These are phyloP conservation scores for Penaeus vannamei DNA, from an alignment of 1,140 invertebrate species.

Conservation along the genomic window DNA sequence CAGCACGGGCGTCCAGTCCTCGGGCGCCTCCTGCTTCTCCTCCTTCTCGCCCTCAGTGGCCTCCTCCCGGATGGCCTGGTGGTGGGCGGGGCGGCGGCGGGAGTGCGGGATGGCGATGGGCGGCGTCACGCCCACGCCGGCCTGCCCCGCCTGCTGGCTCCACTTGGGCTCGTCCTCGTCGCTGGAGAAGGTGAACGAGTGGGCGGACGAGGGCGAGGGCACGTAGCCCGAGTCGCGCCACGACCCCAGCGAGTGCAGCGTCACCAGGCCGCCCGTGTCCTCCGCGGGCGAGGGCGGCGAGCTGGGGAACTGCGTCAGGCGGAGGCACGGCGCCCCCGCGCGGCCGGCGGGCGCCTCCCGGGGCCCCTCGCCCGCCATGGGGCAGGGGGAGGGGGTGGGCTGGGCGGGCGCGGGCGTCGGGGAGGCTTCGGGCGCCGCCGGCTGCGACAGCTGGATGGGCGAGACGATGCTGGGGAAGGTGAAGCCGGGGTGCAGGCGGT, in stretches of 20 bases:
- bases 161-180: conserved; percentile 36
- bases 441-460: no score
- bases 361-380: no score
- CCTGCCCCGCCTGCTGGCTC: not conserved
- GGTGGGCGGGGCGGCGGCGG: not conserved
- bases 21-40: not conserved
- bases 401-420: no score
- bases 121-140: conserved; percentile 23
- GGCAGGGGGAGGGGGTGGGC: no score
- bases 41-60: not conserved
- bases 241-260: conserved; percentile 41
- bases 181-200: conserved; percentile 53
- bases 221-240: conserved; percentile 41
- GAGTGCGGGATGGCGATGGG: conserved; percentile 44
- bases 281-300: conserved; percentile 2
- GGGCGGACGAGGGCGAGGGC: conserved; percentile 39
- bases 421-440: no score
- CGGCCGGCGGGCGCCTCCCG: no score
- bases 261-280: conserved; percentile 25
- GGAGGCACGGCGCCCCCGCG: not conserved
- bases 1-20: not conserved
- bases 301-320: not conserved
- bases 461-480: no score
- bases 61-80: not conserved
- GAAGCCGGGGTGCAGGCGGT: no score